These are phyloP conservation scores for Emmelina monodactyla DNA, from an alignment of 2,888 invertebrate genomes.

Conservation along the genomic window DNA sequence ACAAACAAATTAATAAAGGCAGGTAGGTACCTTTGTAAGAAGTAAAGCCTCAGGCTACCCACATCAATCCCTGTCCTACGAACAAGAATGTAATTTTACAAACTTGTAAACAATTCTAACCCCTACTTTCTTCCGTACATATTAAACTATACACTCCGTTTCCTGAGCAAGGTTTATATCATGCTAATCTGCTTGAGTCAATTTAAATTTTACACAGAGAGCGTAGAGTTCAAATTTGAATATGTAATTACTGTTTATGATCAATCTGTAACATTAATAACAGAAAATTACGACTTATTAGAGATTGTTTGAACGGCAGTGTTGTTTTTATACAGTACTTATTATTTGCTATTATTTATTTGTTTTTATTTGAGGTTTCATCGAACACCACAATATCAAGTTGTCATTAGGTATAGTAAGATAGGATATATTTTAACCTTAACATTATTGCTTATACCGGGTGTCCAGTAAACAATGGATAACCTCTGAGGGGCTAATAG, in stretches of 20 bases:
- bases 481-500: too few species aligned
- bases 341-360: too few species aligned
- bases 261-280: constrained; percentile 20
- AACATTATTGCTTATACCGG: too few species aligned
- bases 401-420: too few species aligned
- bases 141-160: not conserved
- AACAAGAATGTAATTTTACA: not conserved
- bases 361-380: too few species aligned
- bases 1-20: too few species aligned
- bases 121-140: not conserved
- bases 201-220: not conserved
- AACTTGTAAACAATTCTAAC: not conserved
- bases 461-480: too few species aligned
- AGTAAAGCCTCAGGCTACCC: not conserved
- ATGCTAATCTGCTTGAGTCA: not conserved
- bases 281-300: constrained; percentile 29
- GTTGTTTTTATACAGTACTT: too few species aligned
- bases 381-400: too few species aligned
- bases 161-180: not conserved
- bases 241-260: not conserved
- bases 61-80: not conserved
- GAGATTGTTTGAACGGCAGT: too few species aligned
- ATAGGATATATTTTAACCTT: too few species aligned
- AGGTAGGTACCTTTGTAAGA: too few species aligned
- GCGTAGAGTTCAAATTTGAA: not conserved